phyloP scores from a whole-genome alignment of 2,888 invertebrate species.

The Liodrosophila aerea region DNA sequence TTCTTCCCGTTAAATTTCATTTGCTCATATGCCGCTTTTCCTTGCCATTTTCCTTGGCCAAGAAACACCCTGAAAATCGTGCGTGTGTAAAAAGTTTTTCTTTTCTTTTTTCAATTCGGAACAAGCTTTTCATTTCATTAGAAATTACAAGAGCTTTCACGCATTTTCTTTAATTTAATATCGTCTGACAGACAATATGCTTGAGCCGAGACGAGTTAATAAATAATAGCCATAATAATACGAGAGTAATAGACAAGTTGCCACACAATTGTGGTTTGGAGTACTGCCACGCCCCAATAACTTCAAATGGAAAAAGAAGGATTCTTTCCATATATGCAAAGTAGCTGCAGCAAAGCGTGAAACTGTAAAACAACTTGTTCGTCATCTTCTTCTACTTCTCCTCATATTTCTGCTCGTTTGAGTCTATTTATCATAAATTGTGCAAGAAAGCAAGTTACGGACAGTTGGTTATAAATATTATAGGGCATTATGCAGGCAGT shows the following conservation, averaged over 20 bases:
- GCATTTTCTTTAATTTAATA: no score
- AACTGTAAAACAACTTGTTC: constrained; percentile 12
- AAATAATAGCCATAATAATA: no score
- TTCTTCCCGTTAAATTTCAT: constrained; percentile 59
- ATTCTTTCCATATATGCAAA: neutral
- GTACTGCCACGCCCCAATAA: no score
- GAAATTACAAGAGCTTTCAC: constrained; percentile 37
- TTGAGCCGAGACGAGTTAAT: no score
- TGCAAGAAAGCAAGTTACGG: constrained; percentile 4
- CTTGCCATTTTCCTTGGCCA: neutral
- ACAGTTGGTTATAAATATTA: constrained; percentile 1
- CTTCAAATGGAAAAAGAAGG: neutral
- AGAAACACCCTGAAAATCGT: constrained; percentile 39
- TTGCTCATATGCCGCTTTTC: constrained; percentile 34
- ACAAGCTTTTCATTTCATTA: constrained; percentile 44
- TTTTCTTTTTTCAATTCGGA: constrained; percentile 37
- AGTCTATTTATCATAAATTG: constrained; percentile 42
- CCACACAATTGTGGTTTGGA: no score
- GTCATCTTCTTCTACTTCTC: no score
- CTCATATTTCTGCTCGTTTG: no score
- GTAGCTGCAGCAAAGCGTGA: constrained; percentile 54
- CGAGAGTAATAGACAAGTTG: no score
- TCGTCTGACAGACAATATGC: no score
- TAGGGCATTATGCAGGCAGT: neutral
- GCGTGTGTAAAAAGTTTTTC: constrained; percentile 47